Evolutionary conservation across 2,113 vertebrate genomes (phyloP).

Genomic region (Synchiropus splendidus): DNA sequence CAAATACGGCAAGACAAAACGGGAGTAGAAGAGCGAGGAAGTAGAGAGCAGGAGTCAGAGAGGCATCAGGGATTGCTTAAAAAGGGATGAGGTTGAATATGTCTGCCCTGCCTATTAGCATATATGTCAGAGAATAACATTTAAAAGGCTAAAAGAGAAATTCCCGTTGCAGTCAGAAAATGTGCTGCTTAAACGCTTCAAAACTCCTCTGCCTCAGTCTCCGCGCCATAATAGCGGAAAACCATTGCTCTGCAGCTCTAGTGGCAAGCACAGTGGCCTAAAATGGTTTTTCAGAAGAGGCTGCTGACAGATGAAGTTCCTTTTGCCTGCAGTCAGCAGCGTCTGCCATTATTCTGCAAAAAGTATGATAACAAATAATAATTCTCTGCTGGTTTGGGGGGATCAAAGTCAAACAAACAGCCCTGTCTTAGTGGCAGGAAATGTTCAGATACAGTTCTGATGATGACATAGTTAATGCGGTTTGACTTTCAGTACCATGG

Average conservation of each 20-base stretch:
- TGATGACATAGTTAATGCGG: not conserved
- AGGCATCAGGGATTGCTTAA: slow-evolving; percentile 22
- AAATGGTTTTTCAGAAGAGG: slow-evolving; percentile 3
- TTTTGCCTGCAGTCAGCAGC: not conserved
- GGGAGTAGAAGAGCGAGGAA: no score
- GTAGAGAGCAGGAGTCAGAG: not conserved
- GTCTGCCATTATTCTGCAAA: slow-evolving; percentile 11
- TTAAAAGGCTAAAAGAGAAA: slow-evolving; percentile 13
- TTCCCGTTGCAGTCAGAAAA: slow-evolving; percentile 5
- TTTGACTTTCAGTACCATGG: slow-evolving; percentile 64
- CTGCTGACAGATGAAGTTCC: slow-evolving; percentile 3
- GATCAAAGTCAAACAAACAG: no score
- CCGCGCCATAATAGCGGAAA: not conserved
- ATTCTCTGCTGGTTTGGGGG: no score
- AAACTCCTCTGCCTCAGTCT: not conserved
- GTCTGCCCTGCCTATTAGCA: slow-evolving; percentile 19
- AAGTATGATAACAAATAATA: not conserved
- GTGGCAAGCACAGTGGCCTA: not conserved
- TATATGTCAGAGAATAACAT: slow-evolving; percentile 9
- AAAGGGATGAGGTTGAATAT: slow-evolving; percentile 28
- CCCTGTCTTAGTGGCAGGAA: no score
- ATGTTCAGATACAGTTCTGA: not conserved
- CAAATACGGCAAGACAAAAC: no score
- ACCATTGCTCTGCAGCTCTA: not conserved
- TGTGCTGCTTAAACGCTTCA: slow-evolving; percentile 1